These are phyloP conservation scores for Choreutis nemorana DNA, from an alignment of 2,888 invertebrate genomes.

Conservation along the genomic window DNA sequence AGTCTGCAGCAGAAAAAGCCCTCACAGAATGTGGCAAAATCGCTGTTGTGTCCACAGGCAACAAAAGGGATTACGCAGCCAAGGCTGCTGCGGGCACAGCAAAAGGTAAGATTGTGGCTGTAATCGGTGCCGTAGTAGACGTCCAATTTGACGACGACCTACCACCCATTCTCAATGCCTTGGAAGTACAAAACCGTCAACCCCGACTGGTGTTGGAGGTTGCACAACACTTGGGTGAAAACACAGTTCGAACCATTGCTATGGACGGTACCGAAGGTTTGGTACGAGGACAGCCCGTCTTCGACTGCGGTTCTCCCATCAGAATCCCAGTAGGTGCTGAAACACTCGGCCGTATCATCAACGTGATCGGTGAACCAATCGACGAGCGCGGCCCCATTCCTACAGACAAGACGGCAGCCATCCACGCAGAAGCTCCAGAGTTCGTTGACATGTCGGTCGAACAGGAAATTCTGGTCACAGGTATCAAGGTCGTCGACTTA, in stretches of 20 bases:
- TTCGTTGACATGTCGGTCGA: constrained; percentile 93
- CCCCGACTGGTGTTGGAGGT: constrained; percentile 86
- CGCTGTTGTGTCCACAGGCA: constrained; percentile 41
- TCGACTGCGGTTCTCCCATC: constrained; percentile 88
- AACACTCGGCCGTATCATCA: constrained; percentile 92
- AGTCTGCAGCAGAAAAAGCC: constrained; percentile 66
- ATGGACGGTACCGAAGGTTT: constrained; percentile 96
- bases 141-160: constrained; percentile 94
- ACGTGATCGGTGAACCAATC: constrained; percentile 89
- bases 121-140: constrained; percentile 98
- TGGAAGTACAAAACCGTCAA: constrained; percentile 87
- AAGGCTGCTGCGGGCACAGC: constrained; percentile 28
- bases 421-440: constrained; percentile 90
- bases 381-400: constrained; percentile 90
- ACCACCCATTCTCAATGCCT: constrained; percentile 93
- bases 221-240: constrained; percentile 92
- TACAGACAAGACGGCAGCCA: constrained; percentile 79
- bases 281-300: constrained; percentile 82
- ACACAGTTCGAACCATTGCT: constrained; percentile 90
- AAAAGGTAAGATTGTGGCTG: constrained; percentile 84
- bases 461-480: constrained; percentile 91
- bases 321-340: constrained; percentile 91
- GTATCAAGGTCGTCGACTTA: constrained; percentile 94
- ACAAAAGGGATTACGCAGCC: constrained; percentile 41
- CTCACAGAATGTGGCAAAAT: constrained; percentile 67